A percentile compares a stretch with the other conserved stretches of the same genome.
Evolutionary conservation across 2,113 vertebrate genomes (phyloP).

Genomic region (Machaerirhynchus nigripectus): DNA sequence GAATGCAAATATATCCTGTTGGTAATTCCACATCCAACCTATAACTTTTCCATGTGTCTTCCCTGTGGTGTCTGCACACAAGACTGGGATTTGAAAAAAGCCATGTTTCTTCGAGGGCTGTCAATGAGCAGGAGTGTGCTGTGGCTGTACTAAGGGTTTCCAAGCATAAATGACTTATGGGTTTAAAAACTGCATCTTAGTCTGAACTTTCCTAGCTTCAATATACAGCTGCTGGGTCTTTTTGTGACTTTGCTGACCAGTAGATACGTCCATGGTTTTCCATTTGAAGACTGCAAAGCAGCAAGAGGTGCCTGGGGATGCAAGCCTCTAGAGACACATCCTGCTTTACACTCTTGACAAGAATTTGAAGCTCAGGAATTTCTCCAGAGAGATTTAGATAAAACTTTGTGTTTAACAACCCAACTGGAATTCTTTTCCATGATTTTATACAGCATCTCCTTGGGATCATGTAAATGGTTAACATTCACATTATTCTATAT

Average conservation of each 20-base stretch:
- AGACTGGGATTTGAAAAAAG: neutral
- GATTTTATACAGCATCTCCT: neutral
- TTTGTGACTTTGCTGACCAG: neutral
- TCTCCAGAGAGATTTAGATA: neutral
- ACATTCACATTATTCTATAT: neutral
- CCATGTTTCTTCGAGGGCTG: fast-evolving
- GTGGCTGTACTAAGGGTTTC: neutral
- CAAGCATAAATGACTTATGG: neutral
- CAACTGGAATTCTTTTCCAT: neutral
- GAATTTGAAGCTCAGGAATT: neutral
- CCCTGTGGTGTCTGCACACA: neutral
- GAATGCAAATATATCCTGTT: neutral
- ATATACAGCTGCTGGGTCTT: neutral
- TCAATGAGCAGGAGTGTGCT: neutral
- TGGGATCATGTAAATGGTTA: no score
- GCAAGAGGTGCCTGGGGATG: neutral
- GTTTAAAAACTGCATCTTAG: neutral
- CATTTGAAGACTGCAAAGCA: no score
- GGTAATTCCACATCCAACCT: neutral
- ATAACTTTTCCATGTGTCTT: neutral
- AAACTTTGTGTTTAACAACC: neutral
- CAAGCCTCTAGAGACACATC: neutral
- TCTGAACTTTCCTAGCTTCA: neutral
- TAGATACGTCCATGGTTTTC: no score
- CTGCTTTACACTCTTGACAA: neutral